Conservation (phyloP, 2,797 vertebrate species). For the Gallinago solitaria region DNA sequence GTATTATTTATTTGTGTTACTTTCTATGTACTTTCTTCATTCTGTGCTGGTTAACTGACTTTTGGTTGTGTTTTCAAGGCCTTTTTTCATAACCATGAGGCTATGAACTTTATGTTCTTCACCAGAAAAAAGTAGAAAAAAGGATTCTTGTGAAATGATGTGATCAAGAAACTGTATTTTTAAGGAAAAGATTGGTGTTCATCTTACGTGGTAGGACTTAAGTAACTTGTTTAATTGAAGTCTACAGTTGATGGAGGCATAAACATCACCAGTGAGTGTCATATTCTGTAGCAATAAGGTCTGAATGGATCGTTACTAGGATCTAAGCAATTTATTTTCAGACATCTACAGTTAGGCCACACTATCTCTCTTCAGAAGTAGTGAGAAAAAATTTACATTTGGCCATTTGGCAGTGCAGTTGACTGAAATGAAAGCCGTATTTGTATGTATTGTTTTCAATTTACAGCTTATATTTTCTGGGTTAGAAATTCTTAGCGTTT, state of each 20-base stretch:
- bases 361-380: background rate
- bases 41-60: background rate
- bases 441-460: background rate
- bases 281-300: background rate
- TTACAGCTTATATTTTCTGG: background rate
- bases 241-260: background rate
- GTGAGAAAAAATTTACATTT: background rate
- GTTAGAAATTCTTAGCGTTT: background rate
- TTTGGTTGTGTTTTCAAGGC: background rate
- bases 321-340: background rate
- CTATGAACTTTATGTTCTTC: background rate
- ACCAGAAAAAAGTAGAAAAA: background rate
- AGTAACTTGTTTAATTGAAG: background rate
- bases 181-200: background rate
- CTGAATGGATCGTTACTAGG: background rate
- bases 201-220: background rate
- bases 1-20: background rate
- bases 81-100: background rate
- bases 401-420: background rate
- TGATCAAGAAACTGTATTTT: background rate
- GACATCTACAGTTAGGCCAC: background rate
- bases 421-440: background rate
- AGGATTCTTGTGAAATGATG: background rate
- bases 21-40: background rate
- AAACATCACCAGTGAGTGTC: background rate